A percentile compares a stretch with the other conserved stretches of the same genome.
phyloP scores from a whole-genome alignment of 2,888 invertebrate genomes.

The Falcaria lacertinaria region DNA sequence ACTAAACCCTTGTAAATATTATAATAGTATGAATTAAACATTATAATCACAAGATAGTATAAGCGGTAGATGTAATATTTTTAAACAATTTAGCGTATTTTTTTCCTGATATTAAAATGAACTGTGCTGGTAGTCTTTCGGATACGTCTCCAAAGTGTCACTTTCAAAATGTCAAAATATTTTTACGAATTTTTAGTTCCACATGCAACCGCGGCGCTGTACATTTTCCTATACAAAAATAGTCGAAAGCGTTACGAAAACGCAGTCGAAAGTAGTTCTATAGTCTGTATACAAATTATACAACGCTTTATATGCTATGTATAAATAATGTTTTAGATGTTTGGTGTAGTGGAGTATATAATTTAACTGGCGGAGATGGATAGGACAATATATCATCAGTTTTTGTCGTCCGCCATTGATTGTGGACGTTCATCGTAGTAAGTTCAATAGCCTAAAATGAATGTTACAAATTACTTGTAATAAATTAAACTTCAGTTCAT shows the following conservation, averaged over 20 bases:
- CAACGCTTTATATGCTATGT: neutral
- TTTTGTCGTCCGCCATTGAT: neutral
- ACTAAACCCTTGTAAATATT: constrained; percentile 54
- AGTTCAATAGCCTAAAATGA: too few relatives aligned
- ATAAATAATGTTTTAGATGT: neutral
- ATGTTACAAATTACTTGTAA: neutral
- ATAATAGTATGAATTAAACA: constrained; percentile 25
- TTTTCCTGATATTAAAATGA: neutral
- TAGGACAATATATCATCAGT: neutral
- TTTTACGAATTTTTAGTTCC: too few relatives aligned
- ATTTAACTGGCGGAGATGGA: neutral
- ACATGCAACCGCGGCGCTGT: too few relatives aligned
- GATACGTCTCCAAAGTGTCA: too few relatives aligned
- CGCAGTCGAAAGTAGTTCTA: too few relatives aligned
- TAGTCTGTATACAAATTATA: neutral
- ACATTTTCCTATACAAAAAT: too few relatives aligned
- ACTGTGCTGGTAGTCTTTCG: too few relatives aligned
- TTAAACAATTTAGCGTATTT: constrained; percentile 8
- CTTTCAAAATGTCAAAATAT: too few relatives aligned
- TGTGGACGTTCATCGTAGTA: too few relatives aligned
- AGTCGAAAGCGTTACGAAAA: too few relatives aligned
- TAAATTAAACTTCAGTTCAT: neutral
- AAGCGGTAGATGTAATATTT: constrained; percentile 16
- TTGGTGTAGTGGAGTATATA: neutral
- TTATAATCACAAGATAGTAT: constrained; percentile 25